A percentile compares a stretch with the other conserved stretches of the same genome.
Conservation (phyloP, 2,113 vertebrate species). For the Herpetotheres cachinnans region DNA sequence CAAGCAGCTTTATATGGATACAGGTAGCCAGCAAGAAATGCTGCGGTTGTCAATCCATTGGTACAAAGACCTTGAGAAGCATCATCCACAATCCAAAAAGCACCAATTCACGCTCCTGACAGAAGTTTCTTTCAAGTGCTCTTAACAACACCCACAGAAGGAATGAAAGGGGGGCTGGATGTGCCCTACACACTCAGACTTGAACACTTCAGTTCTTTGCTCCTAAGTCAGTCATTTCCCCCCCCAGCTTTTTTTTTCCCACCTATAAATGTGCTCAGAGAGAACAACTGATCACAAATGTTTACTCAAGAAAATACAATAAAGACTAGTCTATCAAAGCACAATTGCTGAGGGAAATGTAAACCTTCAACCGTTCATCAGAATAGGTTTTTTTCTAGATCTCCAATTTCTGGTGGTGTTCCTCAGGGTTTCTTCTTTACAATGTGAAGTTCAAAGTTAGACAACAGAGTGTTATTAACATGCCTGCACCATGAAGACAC, state of each 20-base stretch:
- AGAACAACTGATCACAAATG: not conserved
- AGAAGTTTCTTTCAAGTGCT: not conserved
- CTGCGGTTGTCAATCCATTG: not conserved
- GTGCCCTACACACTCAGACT: not conserved
- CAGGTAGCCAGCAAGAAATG: not conserved
- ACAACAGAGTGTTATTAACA: not conserved
- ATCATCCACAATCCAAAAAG: not conserved
- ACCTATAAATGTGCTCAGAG: not conserved
- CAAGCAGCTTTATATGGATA: not conserved
- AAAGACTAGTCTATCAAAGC: not conserved
- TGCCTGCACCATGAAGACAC: not conserved
- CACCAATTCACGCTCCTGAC: not conserved
- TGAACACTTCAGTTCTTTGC: not conserved
- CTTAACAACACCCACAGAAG: not conserved
- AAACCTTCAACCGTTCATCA: not conserved
- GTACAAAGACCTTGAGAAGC: not conserved
- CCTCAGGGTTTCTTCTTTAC: not conserved
- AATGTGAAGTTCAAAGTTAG: not conserved
- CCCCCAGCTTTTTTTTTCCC: not conserved
- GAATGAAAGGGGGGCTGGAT: not conserved
- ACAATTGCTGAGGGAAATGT: not conserved
- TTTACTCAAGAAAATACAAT: not conserved
- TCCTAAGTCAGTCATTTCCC: accelerated
- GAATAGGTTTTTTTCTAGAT: not conserved
- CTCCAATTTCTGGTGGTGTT: not conserved